Evolutionary conservation across 2,797 vertebrate genomes (phyloP).

Genomic region (Iguana delicatissima): DNA sequence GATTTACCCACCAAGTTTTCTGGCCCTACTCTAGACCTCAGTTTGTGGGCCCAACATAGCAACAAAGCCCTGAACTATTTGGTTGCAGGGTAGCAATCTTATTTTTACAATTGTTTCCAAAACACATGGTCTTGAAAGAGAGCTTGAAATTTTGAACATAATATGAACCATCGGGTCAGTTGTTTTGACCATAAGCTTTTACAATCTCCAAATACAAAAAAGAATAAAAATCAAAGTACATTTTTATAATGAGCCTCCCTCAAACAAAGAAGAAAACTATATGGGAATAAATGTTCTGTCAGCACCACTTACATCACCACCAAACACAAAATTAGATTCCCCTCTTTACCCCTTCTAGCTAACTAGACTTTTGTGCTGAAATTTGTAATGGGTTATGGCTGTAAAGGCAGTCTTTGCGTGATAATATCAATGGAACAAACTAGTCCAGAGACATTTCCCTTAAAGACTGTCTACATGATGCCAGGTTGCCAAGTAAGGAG

Average conservation of each 20-base stretch:
- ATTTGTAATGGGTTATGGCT: not conserved
- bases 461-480: not conserved
- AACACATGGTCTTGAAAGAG: conserved; percentile 7
- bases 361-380: not conserved
- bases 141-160: conserved; percentile 14
- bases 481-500: not conserved
- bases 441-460: not conserved
- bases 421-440: conserved; percentile 3
- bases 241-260: conserved; percentile 4
- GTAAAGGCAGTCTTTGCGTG: not conserved
- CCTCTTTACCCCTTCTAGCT: not conserved
- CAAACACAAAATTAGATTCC: not conserved
- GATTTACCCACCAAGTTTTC: not conserved
- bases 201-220: not conserved
- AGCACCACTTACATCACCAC: not conserved
- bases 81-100: not conserved
- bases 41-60: not conserved
- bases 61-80: not conserved
- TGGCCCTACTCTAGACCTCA: not conserved
- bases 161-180: conserved; percentile 17
- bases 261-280: conserved; percentile 9
- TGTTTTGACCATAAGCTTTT: not conserved
- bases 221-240: conserved; percentile 23
- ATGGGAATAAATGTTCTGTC: not conserved
- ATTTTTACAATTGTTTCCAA: conserved; percentile 24